Evolutionary conservation across 2,113 vertebrate species (phyloP), one percentile per base, ranked within the genome.

Genomic region (Ranitomeya imitator): DNA sequence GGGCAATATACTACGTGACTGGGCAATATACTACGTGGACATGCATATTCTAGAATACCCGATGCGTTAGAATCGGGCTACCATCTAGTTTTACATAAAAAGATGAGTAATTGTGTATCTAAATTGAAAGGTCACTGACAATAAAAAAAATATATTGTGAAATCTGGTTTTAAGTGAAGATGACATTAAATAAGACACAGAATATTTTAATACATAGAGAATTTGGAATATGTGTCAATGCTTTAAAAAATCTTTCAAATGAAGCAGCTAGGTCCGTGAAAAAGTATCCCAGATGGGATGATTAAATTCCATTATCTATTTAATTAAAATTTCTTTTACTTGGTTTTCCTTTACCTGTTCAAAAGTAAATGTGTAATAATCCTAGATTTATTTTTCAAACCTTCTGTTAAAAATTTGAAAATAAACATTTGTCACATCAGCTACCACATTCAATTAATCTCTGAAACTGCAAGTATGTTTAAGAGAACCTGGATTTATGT

Each of bases 241-340:
- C 15, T 37, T 45, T 45, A 45, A 26, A 69, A 67, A 67, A n/a
- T 63, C 67, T 12, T 3, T 16, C 14, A 73, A 73, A 73, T 31
- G 26, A 12, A 71, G 23, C 67, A 71, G 69, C 15, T 37, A 16
- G 69, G 26, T 15, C 26, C 21, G 7, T 16, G 69, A 31, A 73
- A 73, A 73, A 73, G 6, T 15, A 73, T 73, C 15, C 69, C 69
- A 73, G 69, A 73, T 73, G 69, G 69, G 69, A 73, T 31, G 37
- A 73, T 37, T 73, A 73, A 37, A 73, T 37, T 73, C 31, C 31
- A 73, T 73, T 73, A 37, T 73, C 69, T 73, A 73, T 73, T 73
- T 73, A 73, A 73, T 73, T 73, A 23, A 3, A 37, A 37, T 73
- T 73, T 73, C 15, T 31, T 37, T 73, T 14, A 37, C 69, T 37